Base-by-base conservation (phyloP, 2,888 invertebrate species). In the Hyalella azteca region DNA sequence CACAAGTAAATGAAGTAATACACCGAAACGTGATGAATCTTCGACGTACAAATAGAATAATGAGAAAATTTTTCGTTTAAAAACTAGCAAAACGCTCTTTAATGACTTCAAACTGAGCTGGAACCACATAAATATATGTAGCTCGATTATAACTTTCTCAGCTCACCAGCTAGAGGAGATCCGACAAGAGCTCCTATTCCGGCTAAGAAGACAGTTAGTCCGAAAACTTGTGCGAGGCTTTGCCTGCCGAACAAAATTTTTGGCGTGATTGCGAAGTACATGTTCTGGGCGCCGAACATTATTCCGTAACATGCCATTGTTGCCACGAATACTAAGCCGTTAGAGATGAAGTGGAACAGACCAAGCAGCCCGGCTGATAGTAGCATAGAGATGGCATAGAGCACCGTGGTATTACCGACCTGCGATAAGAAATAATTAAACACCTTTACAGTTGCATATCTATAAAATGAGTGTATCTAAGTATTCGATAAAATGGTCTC, bases 131-230 rank as follows among this genome's bases (percentile, higher is more conserved):
- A 11, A 50, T n/a, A 3, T 11, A 32, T 19, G 5, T 15, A 39
- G 11, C 9, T 15, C 19, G 9, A 9, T 22, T 15, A 36, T 3
- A 2, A 73, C 32, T n/a, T 13, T 11, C 26, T 4, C n/a, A n/a
- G n/a, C 26, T 81, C 36, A 85, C 86, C 86, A 78, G 85, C 86
- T 29, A 85, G 15, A 0, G 86, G 86, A 13, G 86, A 84, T 48
- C 85, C 86, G 32, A 85, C 32, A 2, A 86, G 81, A 19, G 85
- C 81, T 45, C 86, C 86, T 19, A 85, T 40, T 13, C 86, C 86
- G 26, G 84, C 83, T 7, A 85, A 78, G 79, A 86, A 86, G 29
- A 86, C 82, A 32, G 85, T 80, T 77, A 83, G 84, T 4, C 86
- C 86, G 79, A 85, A 85, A 1, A 85, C 84, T 19, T 79, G 29